Base-by-base conservation (phyloP, 2,113 vertebrate species). In the Bubo scandiacus region DNA sequence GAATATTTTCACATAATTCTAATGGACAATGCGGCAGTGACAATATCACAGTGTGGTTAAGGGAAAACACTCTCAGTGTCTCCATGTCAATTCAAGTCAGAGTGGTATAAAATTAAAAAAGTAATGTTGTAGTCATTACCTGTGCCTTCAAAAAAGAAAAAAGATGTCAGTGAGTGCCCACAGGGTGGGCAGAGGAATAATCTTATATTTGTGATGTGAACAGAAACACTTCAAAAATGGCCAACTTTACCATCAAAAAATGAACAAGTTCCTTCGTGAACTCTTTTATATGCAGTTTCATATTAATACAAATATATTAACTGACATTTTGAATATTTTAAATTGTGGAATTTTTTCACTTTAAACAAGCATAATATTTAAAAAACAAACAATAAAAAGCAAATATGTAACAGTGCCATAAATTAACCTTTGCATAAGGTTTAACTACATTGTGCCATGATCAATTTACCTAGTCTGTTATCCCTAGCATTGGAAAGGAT, bases 401-500 rank as follows among this genome's bases (percentile, higher is more conserved):
- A 77, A 81, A 55, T 32, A 55, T 0, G 0, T 25, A 87, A 47
- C 11, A 61, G 36, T 0, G 0, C 12, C 25, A 73, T 42, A 58
- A 70, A 32, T 30, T 54, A 83, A 62, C 14, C 67, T 81, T 83
- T 71, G 15, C n/a, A 54, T 36, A 73, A 58, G 8, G 4, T 62
- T n/a, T 90, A 91, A 71, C 14, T 71, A 51, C 11, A 51, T 29
- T 22, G 1, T 61, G n/a, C 30, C 38, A 45, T 21, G 6, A 58
- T 36, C 32, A 65, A 15, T 72, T 72, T 59, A 63, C 11, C 36
- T 71, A 38, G 21, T 20, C 43, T 63, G 45, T 61, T 82, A 62
- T 26, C 34, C 21, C 16, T 59, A 84, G 45, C 26, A 54, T 30
- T 42, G 34, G 36, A 61, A 91, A 78, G 14, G 36, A 27, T 25